Percentiles rank a stretch among this genome's conserved stretches.
These are phyloP conservation scores for Serrognathus titanus DNA, from an alignment of 2,888 invertebrate genomes.

Conservation along the genomic window DNA sequence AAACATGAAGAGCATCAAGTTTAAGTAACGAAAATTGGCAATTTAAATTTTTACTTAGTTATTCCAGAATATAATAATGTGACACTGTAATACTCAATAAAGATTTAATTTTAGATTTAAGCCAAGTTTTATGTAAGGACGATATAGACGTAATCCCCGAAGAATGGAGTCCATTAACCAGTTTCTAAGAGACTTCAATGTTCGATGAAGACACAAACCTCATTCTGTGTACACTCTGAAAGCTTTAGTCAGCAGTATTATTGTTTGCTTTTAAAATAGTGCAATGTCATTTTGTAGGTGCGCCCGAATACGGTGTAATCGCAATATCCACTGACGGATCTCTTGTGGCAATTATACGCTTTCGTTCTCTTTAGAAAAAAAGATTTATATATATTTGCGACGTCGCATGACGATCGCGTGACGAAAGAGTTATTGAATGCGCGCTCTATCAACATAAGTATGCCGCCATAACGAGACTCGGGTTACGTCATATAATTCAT, in stretches of 20 bases:
- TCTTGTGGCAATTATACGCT: background rate
- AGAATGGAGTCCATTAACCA: slow-evolving; percentile 15
- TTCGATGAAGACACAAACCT: slow-evolving; percentile 25
- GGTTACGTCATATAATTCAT: slow-evolving; percentile 44
- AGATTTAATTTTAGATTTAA: slow-evolving; percentile 19
- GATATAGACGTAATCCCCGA: slow-evolving; percentile 16
- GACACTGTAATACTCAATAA: slow-evolving; percentile 6
- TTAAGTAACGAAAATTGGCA: no score
- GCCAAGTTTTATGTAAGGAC: slow-evolving; percentile 12
- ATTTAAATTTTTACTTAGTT: no score
- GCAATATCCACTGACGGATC: background rate
- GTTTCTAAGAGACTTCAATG: slow-evolving; percentile 25
- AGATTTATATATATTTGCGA: slow-evolving; percentile 23
- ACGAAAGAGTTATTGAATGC: slow-evolving; percentile 31
- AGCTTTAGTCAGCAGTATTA: slow-evolving; percentile 24
- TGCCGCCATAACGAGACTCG: slow-evolving; percentile 39
- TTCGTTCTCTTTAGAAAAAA: slow-evolving; percentile 12
- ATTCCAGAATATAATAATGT: no score
- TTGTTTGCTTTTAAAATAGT: slow-evolving; percentile 26
- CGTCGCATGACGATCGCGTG: slow-evolving; percentile 27
- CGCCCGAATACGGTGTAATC: slow-evolving; percentile 24
- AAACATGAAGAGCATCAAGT: no score
- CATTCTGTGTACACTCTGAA: slow-evolving; percentile 16
- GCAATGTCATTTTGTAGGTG: slow-evolving; percentile 27
- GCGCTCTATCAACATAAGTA: slow-evolving; percentile 42